Base-by-base conservation (phyloP, 2,113 vertebrate species). In the Cheilinus undulatus region DNA sequence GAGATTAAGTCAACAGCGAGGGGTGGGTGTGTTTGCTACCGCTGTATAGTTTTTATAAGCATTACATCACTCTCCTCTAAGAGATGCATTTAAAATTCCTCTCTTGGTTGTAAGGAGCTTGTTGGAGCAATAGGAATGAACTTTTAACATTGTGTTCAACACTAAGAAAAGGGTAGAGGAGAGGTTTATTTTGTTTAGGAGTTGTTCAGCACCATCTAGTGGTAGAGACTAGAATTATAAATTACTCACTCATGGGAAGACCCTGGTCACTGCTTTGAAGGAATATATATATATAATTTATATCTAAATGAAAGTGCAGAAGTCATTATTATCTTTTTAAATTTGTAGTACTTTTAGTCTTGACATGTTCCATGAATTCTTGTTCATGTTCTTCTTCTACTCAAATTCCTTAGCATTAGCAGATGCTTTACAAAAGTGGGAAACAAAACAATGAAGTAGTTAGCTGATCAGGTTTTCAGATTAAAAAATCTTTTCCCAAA, bases 201-300 rank as follows among this genome's bases (percentile, higher is more conserved):
- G 30, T 20, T 19, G 15, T 36, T 42, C 76, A 57, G 60, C 57
- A 26, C 92, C 90, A 78, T 65, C 92, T 76, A 73, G 78, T 92
- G 92, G 88, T 53, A 2, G 27, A 69, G 17, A 53, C 11, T 28
- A 15, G 11, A 67, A 1, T 11, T 48, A 8, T n/a, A 7, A 1
- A 42, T 15, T 34, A 10, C 32, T 34, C 13, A 38, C 12, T 4
- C 36, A 14, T 13, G 14, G 36, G 14, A 34, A 32, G 1, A 34
- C 2, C 11, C 32, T 2, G 32, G 32, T 34, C 8, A 7, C 32
- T 10, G 8, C 5, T 34, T 34, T 34, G 8, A 34, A 32, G 30
- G 30, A 32, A 32, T 6, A 8, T 32, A 8, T 34, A 34, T 34
- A 11, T 10, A n/a, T n/a, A n/a, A n/a, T n/a, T n/a, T n/a, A n/a